These are phyloP conservation scores for Cerastoderma edule DNA, from an alignment of 2,888 invertebrate genomes.

Conservation along the genomic window DNA sequence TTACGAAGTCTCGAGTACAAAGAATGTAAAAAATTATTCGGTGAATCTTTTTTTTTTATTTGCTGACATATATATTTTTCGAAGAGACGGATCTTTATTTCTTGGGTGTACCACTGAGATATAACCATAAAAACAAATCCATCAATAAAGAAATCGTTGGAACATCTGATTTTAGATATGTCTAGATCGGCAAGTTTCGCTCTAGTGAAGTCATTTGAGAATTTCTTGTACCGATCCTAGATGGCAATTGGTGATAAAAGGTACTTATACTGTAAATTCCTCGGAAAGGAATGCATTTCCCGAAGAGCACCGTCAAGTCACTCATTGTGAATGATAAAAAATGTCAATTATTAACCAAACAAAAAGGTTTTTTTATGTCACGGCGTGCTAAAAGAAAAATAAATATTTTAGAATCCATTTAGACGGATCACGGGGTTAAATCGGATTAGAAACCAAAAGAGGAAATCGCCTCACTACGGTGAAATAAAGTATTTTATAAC, in stretches of 20 bases:
- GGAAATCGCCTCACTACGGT: conserved; percentile 17
- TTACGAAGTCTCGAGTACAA: too few relatives aligned
- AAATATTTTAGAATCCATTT: not conserved
- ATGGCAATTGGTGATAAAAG: not conserved
- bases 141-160: too few relatives aligned
- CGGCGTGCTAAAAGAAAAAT: not conserved
- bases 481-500: conserved; percentile 18
- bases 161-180: too few relatives aligned
- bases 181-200: too few relatives aligned
- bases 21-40: too few relatives aligned
- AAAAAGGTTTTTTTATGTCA: not conserved
- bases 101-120: too few relatives aligned
- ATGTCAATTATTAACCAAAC: not conserved
- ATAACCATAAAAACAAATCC: too few relatives aligned
- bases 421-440: conserved; percentile 3
- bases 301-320: not conserved
- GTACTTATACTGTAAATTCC: not conserved
- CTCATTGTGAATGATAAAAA: not conserved
- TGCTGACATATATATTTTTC: too few relatives aligned
- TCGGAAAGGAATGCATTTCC: not conserved
- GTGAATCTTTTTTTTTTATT: too few relatives aligned
- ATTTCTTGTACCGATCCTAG: not conserved
- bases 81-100: too few relatives aligned
- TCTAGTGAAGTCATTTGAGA: not conserved
- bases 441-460: conserved; percentile 22